phyloP scores from a whole-genome alignment of 2,888 invertebrate genomes.

The Fragum sueziense region DNA sequence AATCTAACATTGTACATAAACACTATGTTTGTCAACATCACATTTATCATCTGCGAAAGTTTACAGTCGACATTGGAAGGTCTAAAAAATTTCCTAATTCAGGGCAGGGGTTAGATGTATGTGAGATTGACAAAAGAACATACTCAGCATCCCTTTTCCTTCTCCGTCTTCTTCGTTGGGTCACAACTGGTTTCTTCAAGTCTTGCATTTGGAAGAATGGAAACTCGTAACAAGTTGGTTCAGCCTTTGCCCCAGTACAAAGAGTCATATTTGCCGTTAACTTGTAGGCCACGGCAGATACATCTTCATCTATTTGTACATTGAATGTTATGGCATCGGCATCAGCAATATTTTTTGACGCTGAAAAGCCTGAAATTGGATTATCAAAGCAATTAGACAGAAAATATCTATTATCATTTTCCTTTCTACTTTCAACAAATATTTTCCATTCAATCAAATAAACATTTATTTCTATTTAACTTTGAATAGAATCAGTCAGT shows the following conservation, averaged over 20 bases:
- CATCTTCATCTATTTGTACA: conserved; percentile 9
- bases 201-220: conserved; percentile 8
- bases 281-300: background rate
- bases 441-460: too few species aligned
- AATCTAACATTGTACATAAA: background rate
- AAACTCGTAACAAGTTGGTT: conserved; percentile 12
- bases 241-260: conserved; percentile 26
- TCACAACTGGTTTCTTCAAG: conserved; percentile 5
- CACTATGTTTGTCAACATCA: too few species aligned
- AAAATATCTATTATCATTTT: too few species aligned
- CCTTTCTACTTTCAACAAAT: too few species aligned
- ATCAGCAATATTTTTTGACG: conserved; percentile 14
- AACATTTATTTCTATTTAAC: too few species aligned
- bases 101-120: too few species aligned
- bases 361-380: conserved; percentile 8
- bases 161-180: background rate
- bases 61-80: too few species aligned
- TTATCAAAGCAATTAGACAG: too few species aligned
- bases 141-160: conserved; percentile 17
- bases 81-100: too few species aligned
- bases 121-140: too few species aligned
- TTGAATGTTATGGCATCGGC: conserved; percentile 15
- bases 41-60: too few species aligned
- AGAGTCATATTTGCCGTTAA: conserved; percentile 30
- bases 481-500: too few species aligned